Evolutionary conservation across 2,888 invertebrate species (phyloP), one percentile per base, ranked within the genome.

Genomic region (Plebejus anna): DNA sequence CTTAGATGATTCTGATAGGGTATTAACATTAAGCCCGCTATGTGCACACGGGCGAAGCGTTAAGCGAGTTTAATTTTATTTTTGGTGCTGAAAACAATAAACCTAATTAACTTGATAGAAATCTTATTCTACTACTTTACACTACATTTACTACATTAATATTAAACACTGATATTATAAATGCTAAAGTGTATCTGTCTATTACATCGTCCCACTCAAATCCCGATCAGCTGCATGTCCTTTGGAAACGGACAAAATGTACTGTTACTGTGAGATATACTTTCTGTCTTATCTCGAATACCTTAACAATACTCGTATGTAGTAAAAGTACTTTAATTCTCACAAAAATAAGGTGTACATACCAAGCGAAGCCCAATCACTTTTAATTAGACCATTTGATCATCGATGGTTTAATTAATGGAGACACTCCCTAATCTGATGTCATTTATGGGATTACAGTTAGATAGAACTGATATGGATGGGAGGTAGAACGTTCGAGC

Each of bases 371-470:
- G 61, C 66, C 32, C 22, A 61, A 75, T 22, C 38, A 28, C 13
- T 61, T 66, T 66, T 13, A 75, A 36, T 42, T 61, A 28, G 42
- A 61, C 42, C 66, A 66, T 66, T 61, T 38, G 36, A 66, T 36
- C 6, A 66, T 66, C 66, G 66, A 66, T 66, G 66, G 66, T 66
- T 66, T 36, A 28, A 72, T 70, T n/a, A 79, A 75, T 42, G 59
- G 78, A 59, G 55, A 75, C 78, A 38, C 75, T 36, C 55, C 76
- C 90, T 92, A 89, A 93, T 91, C 90, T 85, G 89, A 91, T 91
- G 92, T 92, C 92, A 89, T 92, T 92, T 92, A 91, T 92, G 86
- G 89, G 91, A 92, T 93, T 91, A 93, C 86, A 84, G 86, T 86
- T 87, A 91, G 92, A 93, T 92, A 89, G 83, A 89, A 86, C 88